These are phyloP conservation scores for Paratilapia polleni DNA, from an alignment of 2,113 vertebrate genomes.

Conservation along the genomic window DNA sequence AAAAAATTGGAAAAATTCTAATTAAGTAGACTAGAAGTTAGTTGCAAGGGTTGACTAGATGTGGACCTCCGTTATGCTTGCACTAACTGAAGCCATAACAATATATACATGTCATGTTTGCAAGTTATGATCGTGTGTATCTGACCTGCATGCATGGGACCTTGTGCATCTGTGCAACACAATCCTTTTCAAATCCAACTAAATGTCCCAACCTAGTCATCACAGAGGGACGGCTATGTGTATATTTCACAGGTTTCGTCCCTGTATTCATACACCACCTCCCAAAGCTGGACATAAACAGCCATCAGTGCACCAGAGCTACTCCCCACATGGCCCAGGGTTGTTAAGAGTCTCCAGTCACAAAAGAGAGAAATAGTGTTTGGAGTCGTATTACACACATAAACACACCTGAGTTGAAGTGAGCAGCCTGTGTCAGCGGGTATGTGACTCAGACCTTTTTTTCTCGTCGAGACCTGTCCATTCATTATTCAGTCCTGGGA, in stretches of 20 bases:
- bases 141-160: background rate
- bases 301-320: conserved; percentile 17
- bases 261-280: conserved; percentile 26
- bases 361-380: conserved; percentile 57
- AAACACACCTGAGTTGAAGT: conserved; percentile 55
- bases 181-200: background rate
- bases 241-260: conserved; percentile 32
- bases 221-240: background rate
- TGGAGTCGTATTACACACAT: conserved; percentile 60
- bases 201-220: background rate
- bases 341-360: conserved; percentile 38
- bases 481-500: conserved; percentile 65
- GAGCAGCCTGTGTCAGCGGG: conserved; percentile 26
- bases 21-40: background rate
- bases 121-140: background rate
- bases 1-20: too few species aligned
- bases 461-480: conserved; percentile 21
- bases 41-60: background rate
- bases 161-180: background rate
- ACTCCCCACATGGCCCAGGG: conserved; percentile 42
- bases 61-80: background rate
- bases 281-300: conserved; percentile 47
- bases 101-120: background rate
- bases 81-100: background rate
- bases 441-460: conserved; percentile 31